Conservation (phyloP, 1,140 invertebrate species). For the Maconellicoccus hirsutus region DNA sequence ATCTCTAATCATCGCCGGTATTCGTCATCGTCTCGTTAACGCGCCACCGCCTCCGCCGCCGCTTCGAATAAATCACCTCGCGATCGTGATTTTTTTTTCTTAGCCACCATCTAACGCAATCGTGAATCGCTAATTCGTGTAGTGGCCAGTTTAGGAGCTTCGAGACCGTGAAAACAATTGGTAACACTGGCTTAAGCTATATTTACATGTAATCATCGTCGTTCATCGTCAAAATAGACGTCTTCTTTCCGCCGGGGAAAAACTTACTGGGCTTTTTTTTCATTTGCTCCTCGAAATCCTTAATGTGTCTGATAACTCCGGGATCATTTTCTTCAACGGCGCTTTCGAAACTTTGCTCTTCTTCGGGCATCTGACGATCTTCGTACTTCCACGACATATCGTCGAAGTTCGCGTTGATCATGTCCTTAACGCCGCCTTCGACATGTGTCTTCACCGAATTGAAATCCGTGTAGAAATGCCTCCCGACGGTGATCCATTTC, state of each 20-base stretch:
- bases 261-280: neutral
- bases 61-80: too few species aligned
- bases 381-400: neutral
- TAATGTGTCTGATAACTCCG: neutral
- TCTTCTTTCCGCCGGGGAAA: neutral
- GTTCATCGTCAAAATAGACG: too few species aligned
- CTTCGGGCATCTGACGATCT: neutral
- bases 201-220: too few species aligned
- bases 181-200: too few species aligned
- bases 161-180: too few species aligned
- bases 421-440: neutral
- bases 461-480: neutral
- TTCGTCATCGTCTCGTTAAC: neutral
- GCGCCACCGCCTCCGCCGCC: too few species aligned
- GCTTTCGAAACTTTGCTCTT: neutral
- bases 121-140: too few species aligned
- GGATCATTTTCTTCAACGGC: neutral
- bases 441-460: neutral
- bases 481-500: neutral
- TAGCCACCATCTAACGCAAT: too few species aligned
- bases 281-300: neutral
- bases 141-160: too few species aligned
- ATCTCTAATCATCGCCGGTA: constrained; percentile 8
- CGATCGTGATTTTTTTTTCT: too few species aligned
- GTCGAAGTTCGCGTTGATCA: neutral